A percentile compares a stretch with the other conserved stretches of the same genome.
Evolutionary conservation across 2,797 vertebrate species (phyloP).

Genomic region (Brachyrhaphis roseni): DNA sequence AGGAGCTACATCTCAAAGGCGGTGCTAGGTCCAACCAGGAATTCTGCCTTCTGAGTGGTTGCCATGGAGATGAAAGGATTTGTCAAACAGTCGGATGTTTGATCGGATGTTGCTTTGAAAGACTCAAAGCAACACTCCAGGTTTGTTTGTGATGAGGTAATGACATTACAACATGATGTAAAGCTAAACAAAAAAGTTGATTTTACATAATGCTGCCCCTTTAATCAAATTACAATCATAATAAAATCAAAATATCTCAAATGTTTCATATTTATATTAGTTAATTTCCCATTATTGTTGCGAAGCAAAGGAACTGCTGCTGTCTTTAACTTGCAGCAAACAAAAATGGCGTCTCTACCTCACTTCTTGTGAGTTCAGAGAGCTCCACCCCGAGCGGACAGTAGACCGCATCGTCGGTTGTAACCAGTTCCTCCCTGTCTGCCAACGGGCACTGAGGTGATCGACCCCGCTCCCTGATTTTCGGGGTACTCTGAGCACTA

Average conservation of each 20-base stretch:
- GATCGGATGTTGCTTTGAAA: too few species aligned
- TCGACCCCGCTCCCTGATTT: constrained; percentile 87
- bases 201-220: too few species aligned
- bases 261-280: background rate
- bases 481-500: constrained; percentile 75
- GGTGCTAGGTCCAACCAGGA: too few species aligned
- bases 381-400: constrained; percentile 93
- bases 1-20: too few species aligned
- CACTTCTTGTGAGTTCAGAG: constrained; percentile 71
- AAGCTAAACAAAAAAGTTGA: too few species aligned
- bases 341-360: constrained; percentile 47
- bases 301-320: background rate
- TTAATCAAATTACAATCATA: background rate
- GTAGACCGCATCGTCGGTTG: constrained; percentile 91
- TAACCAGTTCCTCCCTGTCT: constrained; percentile 87
- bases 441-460: constrained; percentile 84
- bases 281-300: background rate
- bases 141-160: too few species aligned
- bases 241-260: background rate
- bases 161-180: too few species aligned
- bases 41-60: too few species aligned
- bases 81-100: too few species aligned
- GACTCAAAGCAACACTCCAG: too few species aligned
- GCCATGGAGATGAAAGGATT: too few species aligned
- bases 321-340: background rate